Conservation (phyloP, 30 jellyfish, hydroid and myxozoan genomes). For the Cassiopea xamachana region DNA sequence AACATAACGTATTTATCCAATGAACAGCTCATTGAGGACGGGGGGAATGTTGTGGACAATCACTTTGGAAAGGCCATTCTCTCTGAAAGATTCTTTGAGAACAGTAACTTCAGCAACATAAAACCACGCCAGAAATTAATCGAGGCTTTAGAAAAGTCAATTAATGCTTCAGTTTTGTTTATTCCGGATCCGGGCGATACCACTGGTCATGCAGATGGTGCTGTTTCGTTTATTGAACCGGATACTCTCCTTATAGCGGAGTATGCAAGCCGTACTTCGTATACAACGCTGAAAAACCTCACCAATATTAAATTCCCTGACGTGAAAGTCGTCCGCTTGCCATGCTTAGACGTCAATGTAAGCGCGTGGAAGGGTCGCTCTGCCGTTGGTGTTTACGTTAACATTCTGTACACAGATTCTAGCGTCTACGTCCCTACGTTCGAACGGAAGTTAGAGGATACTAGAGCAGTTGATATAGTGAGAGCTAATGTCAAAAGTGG, state of each 20-base stretch:
- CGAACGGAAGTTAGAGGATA: not conserved
- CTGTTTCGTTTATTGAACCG: constrained; percentile 52
- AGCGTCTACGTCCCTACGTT: constrained; percentile 48
- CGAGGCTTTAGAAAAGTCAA: constrained; percentile 2
- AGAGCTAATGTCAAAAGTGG: constrained; percentile 9
- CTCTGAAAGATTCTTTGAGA: constrained; percentile 33
- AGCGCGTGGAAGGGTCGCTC: constrained; percentile 38
- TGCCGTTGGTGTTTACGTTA: constrained; percentile 67
- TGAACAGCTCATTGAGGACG: constrained; percentile 29
- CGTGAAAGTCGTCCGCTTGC: constrained; percentile 36
- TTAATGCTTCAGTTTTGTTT: constrained; percentile 22
- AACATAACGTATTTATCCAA: not conserved
- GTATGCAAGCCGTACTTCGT: constrained; percentile 6
- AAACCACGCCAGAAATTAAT: constrained; percentile 8
- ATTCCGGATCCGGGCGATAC: constrained; percentile 65
- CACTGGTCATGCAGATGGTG: constrained; percentile 68
- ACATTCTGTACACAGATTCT: constrained; percentile 41
- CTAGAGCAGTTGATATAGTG: constrained; percentile 15
- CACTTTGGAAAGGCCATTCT: constrained; percentile 42
- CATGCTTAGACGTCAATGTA: constrained; percentile 42
- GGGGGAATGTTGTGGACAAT: constrained; percentile 63
- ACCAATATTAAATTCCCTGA: constrained; percentile 26
- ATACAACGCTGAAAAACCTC: not conserved
- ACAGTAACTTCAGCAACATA: constrained; percentile 6
- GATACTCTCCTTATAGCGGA: constrained; percentile 46